Evolutionary conservation across 2,888 invertebrate species (phyloP), one percentile per base, ranked within the genome.

Genomic region (Sesia bembeciformis): DNA sequence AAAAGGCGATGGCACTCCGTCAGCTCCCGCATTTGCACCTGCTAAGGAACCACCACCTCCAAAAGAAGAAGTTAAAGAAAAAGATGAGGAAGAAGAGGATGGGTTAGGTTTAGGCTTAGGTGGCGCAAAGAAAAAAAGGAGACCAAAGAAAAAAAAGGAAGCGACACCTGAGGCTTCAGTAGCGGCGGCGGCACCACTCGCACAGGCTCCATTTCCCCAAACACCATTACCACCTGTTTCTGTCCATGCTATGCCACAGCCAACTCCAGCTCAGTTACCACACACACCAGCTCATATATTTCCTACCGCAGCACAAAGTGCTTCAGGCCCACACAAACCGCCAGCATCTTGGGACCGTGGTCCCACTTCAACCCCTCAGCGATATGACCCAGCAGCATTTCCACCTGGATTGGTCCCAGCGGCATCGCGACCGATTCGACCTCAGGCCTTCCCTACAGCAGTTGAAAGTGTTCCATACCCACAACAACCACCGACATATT

Each of bases 131-230:
- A 75, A 54, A 58, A 66, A 55, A 52, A 65, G 63, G 6, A 57
- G 60, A 51, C 61, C 68, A 53, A 72, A 64, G 50, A 74, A 74
- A 53, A 74, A 76, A 54, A 65, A 60, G 49, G 57, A 39, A 57
- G 8, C 5, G 50, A 23, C 23, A 23, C 23, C 23, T 2, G 23
- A 23, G 2, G 23, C 23, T 4, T 40, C 56, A n/a, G 49, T 52
- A 5, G 43, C 52, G 5, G 55, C 56, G n/a, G 51, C 53, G 5
- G 23, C 1, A 23, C 23, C 23, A 23, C 23, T 23, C 23, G 41
- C 53, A n/a, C 7, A 7, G 5, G n/a, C 49, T 49, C 23, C 23
- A 23, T 23, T 23, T 23, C 5, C 6, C 1, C 5, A n/a, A 49
- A 3, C 49, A n/a, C n/a, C 49, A 6, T n/a, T 5, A 5, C n/a